Conservation (phyloP, 2,888 invertebrate genomes). For the Pristionchus japonicus region DNA sequence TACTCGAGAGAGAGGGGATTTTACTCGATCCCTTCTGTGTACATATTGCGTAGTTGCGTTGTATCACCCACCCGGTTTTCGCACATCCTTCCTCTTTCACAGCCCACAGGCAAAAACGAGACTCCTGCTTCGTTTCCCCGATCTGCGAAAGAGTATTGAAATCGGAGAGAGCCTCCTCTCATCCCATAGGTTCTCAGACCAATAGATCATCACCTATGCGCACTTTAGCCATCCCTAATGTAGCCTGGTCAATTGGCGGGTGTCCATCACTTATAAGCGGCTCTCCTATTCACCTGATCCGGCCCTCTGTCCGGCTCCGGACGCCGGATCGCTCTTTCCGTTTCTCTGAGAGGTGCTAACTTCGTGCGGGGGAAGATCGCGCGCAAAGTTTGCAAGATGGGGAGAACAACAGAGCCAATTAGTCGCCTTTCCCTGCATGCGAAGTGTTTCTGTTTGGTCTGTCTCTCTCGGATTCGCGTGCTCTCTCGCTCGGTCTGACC, state of each 20-base stretch:
- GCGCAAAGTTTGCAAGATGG: slow-evolving; percentile 4
- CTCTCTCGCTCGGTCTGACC: not conserved
- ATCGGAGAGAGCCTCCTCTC: too few species aligned
- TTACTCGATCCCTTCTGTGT: not conserved
- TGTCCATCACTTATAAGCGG: not conserved
- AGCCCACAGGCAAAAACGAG: not conserved
- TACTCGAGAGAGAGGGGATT: not conserved
- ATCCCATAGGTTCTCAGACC: not conserved
- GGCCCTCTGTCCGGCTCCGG: not conserved
- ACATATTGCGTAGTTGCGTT: slow-evolving; percentile 3
- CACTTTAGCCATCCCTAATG: too few species aligned
- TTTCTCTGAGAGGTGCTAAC: not conserved
- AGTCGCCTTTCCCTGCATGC: slow-evolving; percentile 1
- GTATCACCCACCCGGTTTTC: not conserved
- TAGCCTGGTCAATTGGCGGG: slow-evolving; percentile 22
- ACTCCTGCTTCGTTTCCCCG: not conserved
- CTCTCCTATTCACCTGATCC: not conserved
- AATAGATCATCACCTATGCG: not conserved
- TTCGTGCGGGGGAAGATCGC: not conserved
- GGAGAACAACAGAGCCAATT: not conserved
- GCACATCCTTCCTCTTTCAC: not conserved
- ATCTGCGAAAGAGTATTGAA: too few species aligned
- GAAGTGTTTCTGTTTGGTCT: not conserved
- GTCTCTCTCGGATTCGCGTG: not conserved
- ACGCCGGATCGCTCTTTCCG: not conserved